Evolutionary conservation across 1,140 invertebrate species (phyloP), one percentile per base, ranked within the genome.

Genomic region (Nymphalis io): DNA sequence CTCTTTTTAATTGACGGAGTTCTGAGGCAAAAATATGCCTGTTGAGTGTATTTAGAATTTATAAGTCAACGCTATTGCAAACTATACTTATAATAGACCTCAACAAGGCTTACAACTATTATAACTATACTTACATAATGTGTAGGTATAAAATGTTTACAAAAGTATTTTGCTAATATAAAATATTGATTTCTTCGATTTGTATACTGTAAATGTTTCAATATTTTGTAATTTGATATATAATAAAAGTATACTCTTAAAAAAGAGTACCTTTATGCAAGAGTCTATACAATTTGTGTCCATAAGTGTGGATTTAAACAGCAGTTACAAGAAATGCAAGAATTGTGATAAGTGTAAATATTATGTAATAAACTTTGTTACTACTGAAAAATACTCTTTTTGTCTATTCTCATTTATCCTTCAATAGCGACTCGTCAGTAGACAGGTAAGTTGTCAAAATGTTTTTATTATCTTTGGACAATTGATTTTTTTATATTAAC

Each of bases 341-440:
- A 23, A 53, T 21, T 55, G 51, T 55, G 51, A 55, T 55, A 55
- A 55, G 51, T 55, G 51, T 27, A 55, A 55, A 55, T 55, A 51
- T 20, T 51, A 44, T 15, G 12, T 15, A 55, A 55, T 23, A 55
- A 55, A 51, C 16, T 21, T 51, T 51, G n/a, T 20, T 20, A 51
- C 16, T 51, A 20, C 46, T 51, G 46, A 51, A 20, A 15, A 2
- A 15, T 42, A 3, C 3, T n/a, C n/a, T 42, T 15, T 42, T 42
- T 15, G 15, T 15, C 15, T 11, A 3, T 15, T n/a, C 13, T 40
- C 13, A 27, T 39, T 39, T 42, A 42, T 12, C 15, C 40, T 42
- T 40, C n/a, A 40, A 40, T 12, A 40, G 11, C 39, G 5, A 27
- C 3, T 27, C 27, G 10, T 8, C 27, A 33, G 3, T 4, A 8